Conservation (phyloP, 2,113 vertebrate genomes). For the crab-eating macaque (Macaca fascicularis) region T2T-MFA8v1.1 NC_088388.1:51647001-51647500, state of each 20-base stretch:
- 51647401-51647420: not conserved
- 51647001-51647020: not conserved
- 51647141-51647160: constrained; percentile 19
- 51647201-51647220: not conserved
- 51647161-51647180: constrained; percentile 32
- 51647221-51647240: not conserved
- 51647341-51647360: not conserved
- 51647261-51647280: not conserved
- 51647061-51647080: not conserved
- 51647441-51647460: not conserved
- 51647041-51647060: not conserved
- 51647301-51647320: not conserved
- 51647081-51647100: not conserved
- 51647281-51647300: not conserved
- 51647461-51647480: not conserved
- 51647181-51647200: not conserved
- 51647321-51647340: constrained; percentile 4
- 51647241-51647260: not conserved
- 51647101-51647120: not conserved
- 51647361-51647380: not conserved
- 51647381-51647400: not conserved
- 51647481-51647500: not conserved
- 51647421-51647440: not conserved
- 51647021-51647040: not conserved
- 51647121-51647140: too few relatives aligned